phyloP scores from a whole-genome alignment of 2,113 vertebrate species.

The Struthio camelus region DNA sequence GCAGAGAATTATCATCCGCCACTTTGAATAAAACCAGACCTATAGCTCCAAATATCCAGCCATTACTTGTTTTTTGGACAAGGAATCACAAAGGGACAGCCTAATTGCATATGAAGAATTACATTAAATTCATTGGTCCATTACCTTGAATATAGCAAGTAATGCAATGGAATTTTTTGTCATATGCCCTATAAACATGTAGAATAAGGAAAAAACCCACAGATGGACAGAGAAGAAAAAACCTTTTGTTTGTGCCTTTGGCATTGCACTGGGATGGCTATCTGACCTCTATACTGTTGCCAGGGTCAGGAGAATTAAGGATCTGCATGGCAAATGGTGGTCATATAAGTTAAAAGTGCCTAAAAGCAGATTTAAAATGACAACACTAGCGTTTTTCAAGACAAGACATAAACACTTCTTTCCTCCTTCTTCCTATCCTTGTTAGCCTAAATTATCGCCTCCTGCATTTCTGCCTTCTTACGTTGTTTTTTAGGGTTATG shows the following conservation, averaged over 20 bases:
- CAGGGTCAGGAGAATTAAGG: constrained; percentile 42
- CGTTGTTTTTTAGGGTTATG: constrained; percentile 20
- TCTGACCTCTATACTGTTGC: constrained; percentile 54
- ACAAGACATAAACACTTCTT: not conserved
- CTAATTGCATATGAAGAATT: not conserved
- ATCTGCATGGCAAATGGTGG: constrained; percentile 13
- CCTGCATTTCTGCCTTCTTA: constrained; percentile 15
- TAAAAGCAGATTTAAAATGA: not conserved
- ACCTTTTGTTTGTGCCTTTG: constrained; percentile 54
- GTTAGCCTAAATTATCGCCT: not conserved
- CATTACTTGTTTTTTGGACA: not conserved
- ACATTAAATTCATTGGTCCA: not conserved
- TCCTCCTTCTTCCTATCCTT: not conserved
- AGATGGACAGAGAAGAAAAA: constrained; percentile 52
- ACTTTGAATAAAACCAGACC: constrained; percentile 47
- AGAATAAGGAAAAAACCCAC: constrained; percentile 28
- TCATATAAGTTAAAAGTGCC: constrained; percentile 29
- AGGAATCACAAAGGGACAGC: not conserved
- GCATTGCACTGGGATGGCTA: constrained; percentile 48
- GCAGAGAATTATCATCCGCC: constrained; percentile 47
- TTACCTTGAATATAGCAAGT: constrained; percentile 26
- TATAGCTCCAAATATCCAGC: not conserved
- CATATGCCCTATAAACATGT: not conserved
- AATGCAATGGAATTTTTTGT: not conserved
- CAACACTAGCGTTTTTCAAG: not conserved